Base-by-base conservation (phyloP, 2,888 invertebrate species). In the Amphipoea lucens region DNA sequence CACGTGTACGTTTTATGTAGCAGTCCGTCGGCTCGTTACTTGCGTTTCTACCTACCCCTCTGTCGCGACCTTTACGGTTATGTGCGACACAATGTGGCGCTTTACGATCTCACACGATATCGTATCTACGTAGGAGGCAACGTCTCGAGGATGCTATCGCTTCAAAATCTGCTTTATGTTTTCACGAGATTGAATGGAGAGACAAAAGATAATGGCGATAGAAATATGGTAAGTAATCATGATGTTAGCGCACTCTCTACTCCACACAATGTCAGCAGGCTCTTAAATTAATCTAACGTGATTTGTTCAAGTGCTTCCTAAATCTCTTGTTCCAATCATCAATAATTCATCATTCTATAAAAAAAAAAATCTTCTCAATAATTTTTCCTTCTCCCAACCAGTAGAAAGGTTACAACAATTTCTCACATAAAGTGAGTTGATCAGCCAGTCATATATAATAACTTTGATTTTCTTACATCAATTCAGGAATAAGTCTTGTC, bases 151-250 rank as follows among this genome's bases (percentile, higher is more conserved):
- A 20, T 75, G 36, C n/a, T 40, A 78, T 67, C 66, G 67, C 29
- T 80, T 83, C 80, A 78, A 83, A 88, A 88, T 83, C 79, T 74
- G 66, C n/a, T 81, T 84, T 87, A 86, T 76, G 76, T 54, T 42
- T 45, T 54, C 71, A 29, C 45, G 36, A 78, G 48, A 79, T 72
- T 67, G n/a, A 81, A 81, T 83, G 65, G 66, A 79, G 48, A 81
- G 79, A 45, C 54, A 20, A 14, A 60, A 45, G 68, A 79, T 82
- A 76, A 83, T 42, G 70, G 29, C 12, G 48, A 57, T n/a, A 14
- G 2, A 12, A 45, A 62, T 17, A 42, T 62, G 3, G 42, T 57
- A 57, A 17, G 57, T 57, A 54, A 57, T 14, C 4, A 23, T 48
- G 3, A 4, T 23, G 9, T 17, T 12, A 23, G 2, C 70, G 12